Evolutionary conservation across 1,140 invertebrate species (phyloP), one percentile per base, ranked within the genome.

Genomic region (Heliothis subflexa): DNA sequence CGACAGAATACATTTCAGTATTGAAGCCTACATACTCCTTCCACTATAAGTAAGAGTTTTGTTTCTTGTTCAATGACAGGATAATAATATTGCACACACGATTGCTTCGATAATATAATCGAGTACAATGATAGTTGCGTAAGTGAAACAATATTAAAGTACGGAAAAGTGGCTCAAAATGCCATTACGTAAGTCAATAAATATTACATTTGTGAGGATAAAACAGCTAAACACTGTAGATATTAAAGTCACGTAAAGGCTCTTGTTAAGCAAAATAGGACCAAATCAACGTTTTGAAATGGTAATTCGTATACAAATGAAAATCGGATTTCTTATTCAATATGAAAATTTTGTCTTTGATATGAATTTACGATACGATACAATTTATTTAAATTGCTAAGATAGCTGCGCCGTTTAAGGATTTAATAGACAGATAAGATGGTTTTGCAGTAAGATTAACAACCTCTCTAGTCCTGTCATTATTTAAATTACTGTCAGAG

Each of bases 251-350:
- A 68, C 64, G 64, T 68, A 68, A 68, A 68, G 18, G 16, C 18
- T 13, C 47, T 68, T 68, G 47, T 68, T 68, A 68, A 18, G 50
- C 21, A 68, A 68, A 68, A 25, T 25, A 68, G 64, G 64, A 25
- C 45, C 14, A 68, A 68, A 68, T 68, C 47, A 68, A 68, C 18
- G 64, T 47, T 68, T 68, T 68, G 64, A 68, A 68, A 68, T 68
- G 64, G 64, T 68, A 68, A 68, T 68, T 50, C 21, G 13, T 18
- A 68, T 50, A 68, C 64, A 68, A 52, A 50, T 68, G 45, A 50
- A 66, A 49, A 50, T 68, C 18, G 4, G 64, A 18, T 68, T 50
- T 68, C 9, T 66, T 68, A 49, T 68, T 68, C 40, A 68, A 68
- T 68, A 68, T 47, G 61, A 52, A 68, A 68, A 68, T 68, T 13